A percentile compares a stretch with the other conserved stretches of the same genome.
Evolutionary conservation across 2,113 vertebrate species (phyloP).

Genomic region (Pseudois nayaur): DNA sequence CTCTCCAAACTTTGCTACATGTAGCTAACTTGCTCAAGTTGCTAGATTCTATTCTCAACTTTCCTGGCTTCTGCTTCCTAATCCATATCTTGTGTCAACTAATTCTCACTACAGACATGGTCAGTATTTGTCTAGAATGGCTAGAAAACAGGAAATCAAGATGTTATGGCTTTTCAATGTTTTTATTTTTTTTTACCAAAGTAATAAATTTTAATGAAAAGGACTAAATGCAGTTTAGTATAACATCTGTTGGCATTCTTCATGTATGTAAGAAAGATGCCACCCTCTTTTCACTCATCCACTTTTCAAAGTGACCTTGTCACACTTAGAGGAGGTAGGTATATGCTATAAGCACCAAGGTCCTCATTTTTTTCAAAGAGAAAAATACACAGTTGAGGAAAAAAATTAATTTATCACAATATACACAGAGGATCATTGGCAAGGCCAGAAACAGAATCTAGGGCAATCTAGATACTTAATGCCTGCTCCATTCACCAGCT

Average conservation of each 20-base stretch:
- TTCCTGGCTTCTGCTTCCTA: background rate
- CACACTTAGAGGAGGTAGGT: background rate
- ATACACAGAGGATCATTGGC: background rate
- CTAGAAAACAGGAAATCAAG: background rate
- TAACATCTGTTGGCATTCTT: background rate
- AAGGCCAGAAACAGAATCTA: background rate
- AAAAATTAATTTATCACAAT: conserved; percentile 38
- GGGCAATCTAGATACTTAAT: background rate
- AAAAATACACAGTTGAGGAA: conserved; percentile 11
- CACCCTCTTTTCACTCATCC: background rate
- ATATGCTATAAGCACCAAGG: conserved; percentile 2
- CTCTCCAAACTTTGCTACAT: background rate
- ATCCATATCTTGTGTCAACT: background rate
- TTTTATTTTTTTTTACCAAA: conserved; percentile 43
- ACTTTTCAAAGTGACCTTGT: background rate
- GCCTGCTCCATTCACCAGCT: no score
- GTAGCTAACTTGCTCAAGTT: background rate
- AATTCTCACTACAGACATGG: background rate
- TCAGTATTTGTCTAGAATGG: background rate
- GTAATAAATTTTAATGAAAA: background rate
- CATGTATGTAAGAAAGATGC: background rate
- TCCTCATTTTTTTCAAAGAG: background rate
- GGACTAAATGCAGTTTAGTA: background rate
- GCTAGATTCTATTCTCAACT: background rate
- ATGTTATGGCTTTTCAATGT: background rate